These are phyloP conservation scores for Muntiacus muntjak DNA, from an alignment of 2,113 vertebrate species.

Conservation along the genomic window DNA sequence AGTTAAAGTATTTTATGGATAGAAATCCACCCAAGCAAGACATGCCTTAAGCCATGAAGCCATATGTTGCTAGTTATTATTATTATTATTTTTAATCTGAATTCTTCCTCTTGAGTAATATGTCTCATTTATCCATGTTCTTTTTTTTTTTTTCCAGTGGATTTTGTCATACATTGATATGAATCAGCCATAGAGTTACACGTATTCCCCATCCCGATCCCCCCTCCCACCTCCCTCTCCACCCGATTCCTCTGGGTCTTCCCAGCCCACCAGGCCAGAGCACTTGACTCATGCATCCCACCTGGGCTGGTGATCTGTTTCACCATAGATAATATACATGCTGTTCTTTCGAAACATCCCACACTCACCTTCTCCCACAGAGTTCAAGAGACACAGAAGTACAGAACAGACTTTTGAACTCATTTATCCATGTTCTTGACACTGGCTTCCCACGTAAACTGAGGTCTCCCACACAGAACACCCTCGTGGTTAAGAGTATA, in stretches of 20 bases:
- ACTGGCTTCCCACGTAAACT: not conserved
- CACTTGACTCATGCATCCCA: too few species aligned
- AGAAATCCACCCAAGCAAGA: constrained; percentile 1
- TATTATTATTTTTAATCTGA: not conserved
- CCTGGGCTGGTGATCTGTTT: too few species aligned
- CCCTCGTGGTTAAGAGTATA: not conserved
- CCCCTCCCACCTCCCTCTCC: too few species aligned
- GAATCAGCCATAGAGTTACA: too few species aligned
- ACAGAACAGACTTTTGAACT: not conserved
- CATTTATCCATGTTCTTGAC: not conserved
- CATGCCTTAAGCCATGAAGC: not conserved
- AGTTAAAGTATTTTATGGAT: not conserved
- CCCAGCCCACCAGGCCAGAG: too few species aligned
- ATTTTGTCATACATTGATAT: too few species aligned
- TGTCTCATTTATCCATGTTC: constrained; percentile 5
- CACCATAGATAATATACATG: too few species aligned
- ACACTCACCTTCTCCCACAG: too few species aligned
- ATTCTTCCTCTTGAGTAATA: not conserved
- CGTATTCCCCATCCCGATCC: too few species aligned
- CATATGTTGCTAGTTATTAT: not conserved
- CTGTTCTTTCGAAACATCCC: too few species aligned
- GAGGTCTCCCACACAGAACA: not conserved
- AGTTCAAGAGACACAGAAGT: too few species aligned
- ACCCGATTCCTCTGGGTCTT: too few species aligned
- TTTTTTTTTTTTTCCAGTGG: not conserved